Evolutionary conservation across 2,888 invertebrate species (phyloP), one percentile per base, ranked within the genome.

Genomic region (Diplazon laetatorius): DNA sequence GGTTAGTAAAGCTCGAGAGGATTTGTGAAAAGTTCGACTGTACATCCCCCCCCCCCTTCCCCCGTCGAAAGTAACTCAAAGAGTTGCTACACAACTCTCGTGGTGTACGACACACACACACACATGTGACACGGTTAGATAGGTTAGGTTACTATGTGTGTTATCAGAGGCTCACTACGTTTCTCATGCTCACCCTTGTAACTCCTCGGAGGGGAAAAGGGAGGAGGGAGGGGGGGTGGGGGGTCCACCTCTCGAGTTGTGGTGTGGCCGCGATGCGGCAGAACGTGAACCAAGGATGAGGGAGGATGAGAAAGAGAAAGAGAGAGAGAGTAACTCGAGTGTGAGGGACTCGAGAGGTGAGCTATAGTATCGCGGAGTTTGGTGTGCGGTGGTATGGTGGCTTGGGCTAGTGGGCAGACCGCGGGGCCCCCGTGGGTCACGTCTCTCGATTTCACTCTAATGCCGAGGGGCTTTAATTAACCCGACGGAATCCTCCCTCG

Each of bases 401-500:
- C 39, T 65, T 63, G 66, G 48, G 50, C 70, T 57, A 69, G 69
- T 63, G 75, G 69, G 55, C 69, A 75, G 75, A 75, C 62, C 71
- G 72, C 68, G 42, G 42, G 30, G 66, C 46, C 62, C 77, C 57
- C 72, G 55, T 72, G 68, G 71, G 71, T 37, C 44, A 50, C 71
- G 77, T 66, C 80, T 82, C 82, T 82, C 85, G 85, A 85, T 87
- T 84, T 85, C 81, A 82, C 83, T 87, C 83, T 86, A 85, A 87
- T 86, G 82, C 85, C 83, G 78, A 66, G 76, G 65, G 78, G 83
- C 85, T 87, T 87, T 87, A 87, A 87, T 87, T 87, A 87, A 87
- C 86, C 85, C 85, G 82, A 77, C 77, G 80, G 80, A 85, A 87
- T 87, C 84, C 85, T 82, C 78, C 12, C 82, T 72, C 76, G 80